phyloP scores from a whole-genome alignment of 2,797 vertebrate genomes.

The Acipenser oxyrinchus region DNA sequence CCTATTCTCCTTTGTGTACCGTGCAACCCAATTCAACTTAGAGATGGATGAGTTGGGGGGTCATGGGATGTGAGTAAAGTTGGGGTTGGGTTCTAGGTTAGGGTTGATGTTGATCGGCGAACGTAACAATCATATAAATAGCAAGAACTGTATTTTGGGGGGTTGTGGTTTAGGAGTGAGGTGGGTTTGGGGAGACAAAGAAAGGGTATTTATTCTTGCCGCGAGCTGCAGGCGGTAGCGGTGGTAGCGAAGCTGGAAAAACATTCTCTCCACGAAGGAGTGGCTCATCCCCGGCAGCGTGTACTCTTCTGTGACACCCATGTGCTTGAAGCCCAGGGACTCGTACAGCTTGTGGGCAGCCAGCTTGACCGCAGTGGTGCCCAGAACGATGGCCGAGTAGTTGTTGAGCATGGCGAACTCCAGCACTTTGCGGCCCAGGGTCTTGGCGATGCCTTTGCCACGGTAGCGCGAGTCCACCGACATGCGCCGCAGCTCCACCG shows the following conservation, averaged over 20 bases:
- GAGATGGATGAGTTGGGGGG: not conserved
- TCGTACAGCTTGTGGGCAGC: constrained; percentile 70
- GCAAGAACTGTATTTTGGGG: constrained; percentile 20
- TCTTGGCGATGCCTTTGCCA: constrained; percentile 59
- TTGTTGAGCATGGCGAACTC: constrained; percentile 66
- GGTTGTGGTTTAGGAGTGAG: no score
- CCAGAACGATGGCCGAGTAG: constrained; percentile 64
- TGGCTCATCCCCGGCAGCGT: constrained; percentile 86
- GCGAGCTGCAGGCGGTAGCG: constrained; percentile 95
- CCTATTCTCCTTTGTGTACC: no score
- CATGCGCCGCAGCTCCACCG: constrained; percentile 67
- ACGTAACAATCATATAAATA: constrained; percentile 17
- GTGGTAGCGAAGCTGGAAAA: constrained; percentile 98
- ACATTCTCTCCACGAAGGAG: constrained; percentile 86
- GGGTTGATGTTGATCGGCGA: constrained; percentile 14
- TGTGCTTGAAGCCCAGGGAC: constrained; percentile 72
- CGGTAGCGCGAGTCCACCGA: constrained; percentile 66
- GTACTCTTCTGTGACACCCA: constrained; percentile 60
- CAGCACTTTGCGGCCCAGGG: constrained; percentile 67
- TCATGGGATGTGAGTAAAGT: constrained; percentile 16
- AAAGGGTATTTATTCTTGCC: constrained; percentile 72
- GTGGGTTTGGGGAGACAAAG: no score
- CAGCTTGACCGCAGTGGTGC: constrained; percentile 65
- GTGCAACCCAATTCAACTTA: no score
- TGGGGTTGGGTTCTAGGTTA: constrained; percentile 1